Conservation (phyloP, 2,888 invertebrate species). For the Caenorhabditis sp. region DNA sequence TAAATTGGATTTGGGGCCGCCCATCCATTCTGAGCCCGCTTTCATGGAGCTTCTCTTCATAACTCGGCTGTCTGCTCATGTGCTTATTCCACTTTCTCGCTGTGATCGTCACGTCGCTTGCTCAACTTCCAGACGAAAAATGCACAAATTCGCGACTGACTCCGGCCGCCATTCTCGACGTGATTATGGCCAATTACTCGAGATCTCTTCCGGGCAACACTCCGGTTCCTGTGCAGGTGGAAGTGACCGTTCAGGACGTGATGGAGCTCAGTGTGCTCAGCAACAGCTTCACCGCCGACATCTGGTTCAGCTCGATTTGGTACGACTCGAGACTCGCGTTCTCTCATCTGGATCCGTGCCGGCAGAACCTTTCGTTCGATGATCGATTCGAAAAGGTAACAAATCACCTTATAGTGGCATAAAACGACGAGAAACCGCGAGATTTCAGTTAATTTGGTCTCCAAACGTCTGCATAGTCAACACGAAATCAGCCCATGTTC, state of each 20-base stretch:
- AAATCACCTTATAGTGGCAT: too few species aligned
- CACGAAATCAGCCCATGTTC: constrained; percentile 71
- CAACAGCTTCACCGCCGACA: constrained; percentile 76
- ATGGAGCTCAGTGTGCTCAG: constrained; percentile 75
- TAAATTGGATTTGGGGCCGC: constrained; percentile 24
- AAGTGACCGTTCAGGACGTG: constrained; percentile 77
- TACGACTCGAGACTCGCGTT: constrained; percentile 74
- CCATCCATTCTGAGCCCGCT: not conserved
- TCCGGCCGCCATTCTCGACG: constrained; percentile 39
- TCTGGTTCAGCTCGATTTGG: constrained; percentile 78
- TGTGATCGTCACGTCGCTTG: constrained; percentile 16
- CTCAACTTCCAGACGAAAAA: constrained; percentile 11
- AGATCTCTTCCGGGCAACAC: constrained; percentile 58
- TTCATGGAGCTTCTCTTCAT: not conserved
- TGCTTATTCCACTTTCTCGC: constrained; percentile 27
- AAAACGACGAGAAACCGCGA: not conserved
- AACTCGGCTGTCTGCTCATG: constrained; percentile 1
- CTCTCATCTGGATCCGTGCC: constrained; percentile 70
- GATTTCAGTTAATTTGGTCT: constrained; percentile 71
- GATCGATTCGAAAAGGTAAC: constrained; percentile 74
- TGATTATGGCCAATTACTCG: constrained; percentile 51
- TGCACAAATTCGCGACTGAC: constrained; percentile 29
- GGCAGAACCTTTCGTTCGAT: constrained; percentile 75
- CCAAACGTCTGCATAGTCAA: constrained; percentile 78
- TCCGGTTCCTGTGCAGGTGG: constrained; percentile 73